Percentiles rank a stretch among this genome's conserved stretches.
Conservation (phyloP, 2,797 vertebrate genomes). For the Eptatretus atami region DNA sequence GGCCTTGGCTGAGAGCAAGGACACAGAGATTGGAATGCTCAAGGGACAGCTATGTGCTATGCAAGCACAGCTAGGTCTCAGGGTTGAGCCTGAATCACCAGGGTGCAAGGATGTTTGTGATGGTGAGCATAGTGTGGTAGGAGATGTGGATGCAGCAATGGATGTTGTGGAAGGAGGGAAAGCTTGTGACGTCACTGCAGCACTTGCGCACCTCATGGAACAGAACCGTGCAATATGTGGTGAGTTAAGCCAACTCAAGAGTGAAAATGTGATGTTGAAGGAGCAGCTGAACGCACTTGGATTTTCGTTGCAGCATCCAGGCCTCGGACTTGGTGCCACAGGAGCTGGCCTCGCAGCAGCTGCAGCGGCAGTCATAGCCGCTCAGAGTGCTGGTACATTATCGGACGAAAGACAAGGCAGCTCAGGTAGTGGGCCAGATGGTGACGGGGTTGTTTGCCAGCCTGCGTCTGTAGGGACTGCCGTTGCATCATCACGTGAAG, state of each 20-base stretch:
- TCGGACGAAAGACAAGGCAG: no score
- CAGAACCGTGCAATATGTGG: slow-evolving; percentile 67
- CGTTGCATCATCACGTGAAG: slow-evolving; percentile 42
- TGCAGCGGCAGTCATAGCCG: slow-evolving; percentile 9
- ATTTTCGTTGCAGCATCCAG: slow-evolving; percentile 48
- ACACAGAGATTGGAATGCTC: slow-evolving; percentile 57
- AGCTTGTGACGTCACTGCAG: slow-evolving; percentile 36
- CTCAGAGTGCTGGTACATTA: no score
- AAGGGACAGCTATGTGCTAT: slow-evolving; percentile 48
- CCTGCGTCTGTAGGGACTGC: slow-evolving; percentile 19
- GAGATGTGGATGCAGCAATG: slow-evolving; percentile 18
- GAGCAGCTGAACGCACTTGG: slow-evolving; percentile 64
- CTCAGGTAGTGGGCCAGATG: slow-evolving; percentile 27
- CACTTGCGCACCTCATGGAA: slow-evolving; percentile 46
- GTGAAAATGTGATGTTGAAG: slow-evolving; percentile 79
- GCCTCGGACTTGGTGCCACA: slow-evolving; percentile 32
- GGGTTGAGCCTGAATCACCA: slow-evolving; percentile 27
- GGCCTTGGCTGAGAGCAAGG: slow-evolving; percentile 54
- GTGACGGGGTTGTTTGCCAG: slow-evolving; percentile 15
- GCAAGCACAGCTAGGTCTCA: slow-evolving; percentile 43
- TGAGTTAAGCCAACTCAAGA: slow-evolving; percentile 65
- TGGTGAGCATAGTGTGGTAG: neutral
- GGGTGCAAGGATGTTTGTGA: neutral
- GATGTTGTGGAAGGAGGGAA: slow-evolving; percentile 11
- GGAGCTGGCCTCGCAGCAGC: slow-evolving; percentile 42